A percentile compares a stretch with the other conserved stretches of the same genome.
These are phyloP conservation scores for Poecile montanus DNA, from an alignment of 2,797 vertebrate species.

Conservation along the genomic window DNA sequence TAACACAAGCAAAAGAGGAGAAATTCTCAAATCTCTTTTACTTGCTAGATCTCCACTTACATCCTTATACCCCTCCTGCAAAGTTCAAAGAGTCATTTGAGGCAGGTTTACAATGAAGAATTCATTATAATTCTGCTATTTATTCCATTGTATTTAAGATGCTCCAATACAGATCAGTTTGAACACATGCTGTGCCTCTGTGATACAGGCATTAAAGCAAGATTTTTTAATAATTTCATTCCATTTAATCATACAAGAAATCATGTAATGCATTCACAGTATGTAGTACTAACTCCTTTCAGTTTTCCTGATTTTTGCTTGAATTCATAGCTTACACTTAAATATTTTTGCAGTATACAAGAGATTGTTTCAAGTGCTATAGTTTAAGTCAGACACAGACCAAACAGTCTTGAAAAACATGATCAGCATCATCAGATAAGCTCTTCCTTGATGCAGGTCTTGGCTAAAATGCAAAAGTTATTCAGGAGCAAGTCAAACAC, in stretches of 20 bases:
- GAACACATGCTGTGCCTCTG: background rate
- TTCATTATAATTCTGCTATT: background rate
- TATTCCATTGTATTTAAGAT: background rate
- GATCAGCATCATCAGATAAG: background rate
- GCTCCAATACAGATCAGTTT: background rate
- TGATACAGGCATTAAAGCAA: background rate
- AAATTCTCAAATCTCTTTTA: background rate
- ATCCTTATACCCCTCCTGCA: background rate
- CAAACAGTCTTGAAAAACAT: background rate
- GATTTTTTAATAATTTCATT: background rate
- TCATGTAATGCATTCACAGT: background rate
- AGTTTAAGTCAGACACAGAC: background rate
- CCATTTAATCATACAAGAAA: background rate
- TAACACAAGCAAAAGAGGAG: background rate
- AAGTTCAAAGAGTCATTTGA: background rate
- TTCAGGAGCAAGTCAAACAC: background rate
- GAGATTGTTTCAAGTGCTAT: background rate
- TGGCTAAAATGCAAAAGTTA: background rate
- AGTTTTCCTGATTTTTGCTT: background rate
- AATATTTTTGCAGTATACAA: conserved; percentile 4
- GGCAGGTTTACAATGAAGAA: background rate
- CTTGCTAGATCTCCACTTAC: background rate
- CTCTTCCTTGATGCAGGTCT: background rate
- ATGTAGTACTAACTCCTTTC: background rate
- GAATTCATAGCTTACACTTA: background rate